phyloP scores from a whole-genome alignment of 2,888 invertebrate genomes.

The Cybosia mesomella region DNA sequence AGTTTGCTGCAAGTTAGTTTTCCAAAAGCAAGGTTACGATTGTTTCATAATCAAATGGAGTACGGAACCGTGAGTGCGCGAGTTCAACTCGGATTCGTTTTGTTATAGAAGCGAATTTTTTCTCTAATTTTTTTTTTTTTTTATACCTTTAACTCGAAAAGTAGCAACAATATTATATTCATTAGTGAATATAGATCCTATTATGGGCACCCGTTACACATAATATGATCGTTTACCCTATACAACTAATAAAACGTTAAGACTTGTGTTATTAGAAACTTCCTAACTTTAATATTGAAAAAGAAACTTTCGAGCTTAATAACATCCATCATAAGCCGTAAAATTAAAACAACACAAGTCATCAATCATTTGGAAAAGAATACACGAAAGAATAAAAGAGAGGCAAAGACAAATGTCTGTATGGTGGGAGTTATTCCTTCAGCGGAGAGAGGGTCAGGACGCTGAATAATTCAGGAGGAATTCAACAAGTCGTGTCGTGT shows the following conservation, averaged over 20 bases:
- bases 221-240: too few species aligned
- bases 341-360: conserved; percentile 2
- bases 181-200: not conserved
- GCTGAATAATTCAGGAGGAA: conserved; percentile 53
- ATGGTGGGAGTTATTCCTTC: conserved; percentile 30
- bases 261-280: not conserved
- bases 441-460: conserved; percentile 36
- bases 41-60: too few species aligned
- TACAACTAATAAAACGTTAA: too few species aligned
- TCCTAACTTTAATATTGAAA: not conserved
- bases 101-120: too few species aligned
- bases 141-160: too few species aligned
- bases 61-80: too few species aligned
- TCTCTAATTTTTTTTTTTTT: too few species aligned
- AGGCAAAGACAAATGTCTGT: conserved; percentile 39
- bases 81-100: too few species aligned
- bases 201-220: not conserved
- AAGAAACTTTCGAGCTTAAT: not conserved
- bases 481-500: conserved; percentile 50
- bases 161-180: too few species aligned
- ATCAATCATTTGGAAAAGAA: conserved; percentile 28
- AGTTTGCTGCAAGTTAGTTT: too few species aligned
- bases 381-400: conserved; percentile 7
- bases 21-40: too few species aligned
- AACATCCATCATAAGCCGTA: not conserved